Conservation (phyloP, 1,140 invertebrate species). For the Eumeta japonica region DNA sequence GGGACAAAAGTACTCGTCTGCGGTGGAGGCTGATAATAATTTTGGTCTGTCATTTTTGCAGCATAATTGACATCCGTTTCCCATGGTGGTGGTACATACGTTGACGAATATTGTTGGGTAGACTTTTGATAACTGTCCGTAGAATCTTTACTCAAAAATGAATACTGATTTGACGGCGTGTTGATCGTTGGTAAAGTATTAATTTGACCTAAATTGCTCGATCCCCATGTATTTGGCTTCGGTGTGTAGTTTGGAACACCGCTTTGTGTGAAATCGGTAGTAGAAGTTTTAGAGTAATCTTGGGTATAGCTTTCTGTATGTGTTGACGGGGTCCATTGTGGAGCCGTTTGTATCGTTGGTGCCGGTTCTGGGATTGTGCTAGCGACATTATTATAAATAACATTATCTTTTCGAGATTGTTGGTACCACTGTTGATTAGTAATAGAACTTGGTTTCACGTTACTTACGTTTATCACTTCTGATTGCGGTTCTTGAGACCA, state of each 20-base stretch:
- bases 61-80: conserved; percentile 40
- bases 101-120: conserved; percentile 32
- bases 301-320: conserved; percentile 13
- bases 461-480: conserved; percentile 41
- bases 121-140: conserved; percentile 32
- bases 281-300: conserved; percentile 7
- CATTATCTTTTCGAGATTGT: conserved; percentile 28
- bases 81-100: conserved; percentile 49
- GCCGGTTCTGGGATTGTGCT: conserved; percentile 20
- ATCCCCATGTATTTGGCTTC: conserved; percentile 31
- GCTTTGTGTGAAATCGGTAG: conserved; percentile 14
- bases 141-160: conserved; percentile 23
- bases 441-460: conserved; percentile 46
- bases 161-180: conserved; percentile 26
- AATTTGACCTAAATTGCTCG: conserved; percentile 18
- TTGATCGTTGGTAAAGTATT: conserved; percentile 12
- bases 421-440: conserved; percentile 50
- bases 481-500: conserved; percentile 39
- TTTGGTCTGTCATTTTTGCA: conserved; percentile 15
- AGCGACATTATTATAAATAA: conserved; percentile 24
- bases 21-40: conserved; percentile 27
- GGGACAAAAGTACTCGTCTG: conserved; percentile 17
- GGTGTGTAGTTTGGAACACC: conserved; percentile 27
- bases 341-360: conserved; percentile 5
- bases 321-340: not conserved